Percentiles rank a stretch among this genome's conserved stretches.
Evolutionary conservation across 1,140 invertebrate species (phyloP).

Genomic region (Asbolus verrucosus): DNA sequence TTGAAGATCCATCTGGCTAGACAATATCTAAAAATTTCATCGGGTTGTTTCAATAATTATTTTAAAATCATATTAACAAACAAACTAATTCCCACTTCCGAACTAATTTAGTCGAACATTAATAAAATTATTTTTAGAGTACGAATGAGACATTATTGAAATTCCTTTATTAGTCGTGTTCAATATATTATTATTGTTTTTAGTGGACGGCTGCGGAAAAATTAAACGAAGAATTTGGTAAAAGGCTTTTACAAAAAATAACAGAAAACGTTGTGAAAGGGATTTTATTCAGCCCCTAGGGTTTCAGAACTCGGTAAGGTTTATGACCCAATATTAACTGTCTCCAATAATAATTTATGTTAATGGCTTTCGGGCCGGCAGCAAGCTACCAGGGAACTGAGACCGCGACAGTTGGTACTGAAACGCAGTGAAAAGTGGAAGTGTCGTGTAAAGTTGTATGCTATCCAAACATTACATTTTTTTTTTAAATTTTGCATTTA

Average conservation of each 20-base stretch:
- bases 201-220: not conserved
- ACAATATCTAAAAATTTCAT: too few relatives aligned
- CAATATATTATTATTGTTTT: not conserved
- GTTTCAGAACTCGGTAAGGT: conserved; percentile 57
- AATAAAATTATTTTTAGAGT: not conserved
- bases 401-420: conserved; percentile 60
- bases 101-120: not conserved
- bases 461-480: too few relatives aligned
- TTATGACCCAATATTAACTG: conserved; percentile 67
- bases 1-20: too few relatives aligned
- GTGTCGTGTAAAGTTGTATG: too few relatives aligned
- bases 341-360: conserved; percentile 67
- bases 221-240: not conserved
- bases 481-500: too few relatives aligned
- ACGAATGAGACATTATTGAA: not conserved
- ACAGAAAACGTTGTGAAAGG: conserved; percentile 36
- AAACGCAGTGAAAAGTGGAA: conserved; percentile 60
- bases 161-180: not conserved
- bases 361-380: conserved; percentile 62
- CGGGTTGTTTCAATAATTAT: too few relatives aligned
- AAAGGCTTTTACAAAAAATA: conserved; percentile 25
- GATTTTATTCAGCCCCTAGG: conserved; percentile 48
- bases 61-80: too few relatives aligned
- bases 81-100: too few relatives aligned
- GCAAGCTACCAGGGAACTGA: conserved; percentile 52